Conservation (phyloP, 1,140 invertebrate genomes). For the Palaemon carinicauda region DNA sequence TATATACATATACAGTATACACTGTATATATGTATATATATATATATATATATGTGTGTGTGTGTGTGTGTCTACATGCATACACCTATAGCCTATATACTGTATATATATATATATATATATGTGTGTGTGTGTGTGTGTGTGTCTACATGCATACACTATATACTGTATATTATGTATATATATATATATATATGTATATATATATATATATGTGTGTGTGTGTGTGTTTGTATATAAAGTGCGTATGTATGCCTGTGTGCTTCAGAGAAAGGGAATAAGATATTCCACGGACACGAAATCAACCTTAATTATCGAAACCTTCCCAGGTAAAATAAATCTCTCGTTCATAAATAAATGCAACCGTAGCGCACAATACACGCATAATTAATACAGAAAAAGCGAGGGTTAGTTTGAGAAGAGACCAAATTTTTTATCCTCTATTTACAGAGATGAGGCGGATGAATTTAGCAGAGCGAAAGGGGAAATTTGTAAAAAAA, state of each 20-base stretch:
- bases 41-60: not conserved
- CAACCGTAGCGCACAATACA: too few species aligned
- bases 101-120: not conserved
- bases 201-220: not conserved
- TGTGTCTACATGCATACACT: not conserved
- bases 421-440: too few species aligned
- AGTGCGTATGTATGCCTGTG: not conserved
- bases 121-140: not conserved
- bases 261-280: too few species aligned
- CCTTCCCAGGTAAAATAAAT: too few species aligned
- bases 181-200: conserved; percentile 6
- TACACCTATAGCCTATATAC: not conserved
- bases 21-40: not conserved
- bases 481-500: not conserved
- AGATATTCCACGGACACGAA: too few species aligned
- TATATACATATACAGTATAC: not conserved
- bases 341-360: too few species aligned
- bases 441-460: too few species aligned
- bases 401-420: not conserved
- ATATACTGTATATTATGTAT: not conserved
- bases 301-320: too few species aligned
- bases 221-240: not conserved
- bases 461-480: not conserved
- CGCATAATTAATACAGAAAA: not conserved
- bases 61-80: not conserved